phyloP scores from a whole-genome alignment of 2,888 invertebrate genomes.

The Omphaloscelis lunosa region DNA sequence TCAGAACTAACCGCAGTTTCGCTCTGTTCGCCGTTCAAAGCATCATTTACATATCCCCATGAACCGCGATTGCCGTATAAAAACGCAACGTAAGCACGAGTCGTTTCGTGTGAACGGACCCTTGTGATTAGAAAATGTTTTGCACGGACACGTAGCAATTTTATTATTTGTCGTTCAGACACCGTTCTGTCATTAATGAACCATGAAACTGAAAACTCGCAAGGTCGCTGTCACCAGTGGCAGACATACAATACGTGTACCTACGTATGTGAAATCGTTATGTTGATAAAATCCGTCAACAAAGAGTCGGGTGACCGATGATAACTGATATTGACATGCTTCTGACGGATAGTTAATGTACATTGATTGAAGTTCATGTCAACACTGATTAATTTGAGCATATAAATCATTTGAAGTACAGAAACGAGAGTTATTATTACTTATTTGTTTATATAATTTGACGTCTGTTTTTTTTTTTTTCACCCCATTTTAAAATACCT shows the following conservation, averaged over 20 bases:
- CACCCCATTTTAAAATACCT: constrained; percentile 8
- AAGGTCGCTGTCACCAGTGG: constrained; percentile 57
- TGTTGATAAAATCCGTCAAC: constrained; percentile 49
- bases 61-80: not conserved
- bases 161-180: constrained; percentile 42
- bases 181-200: constrained; percentile 48
- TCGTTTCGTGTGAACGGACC: constrained; percentile 6
- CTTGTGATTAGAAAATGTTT: constrained; percentile 44
- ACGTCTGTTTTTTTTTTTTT: constrained; percentile 1
- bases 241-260: constrained; percentile 6
- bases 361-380: constrained; percentile 70
- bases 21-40: constrained; percentile 11
- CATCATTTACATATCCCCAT: constrained; percentile 27
- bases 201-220: constrained; percentile 62
- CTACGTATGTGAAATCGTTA: constrained; percentile 29
- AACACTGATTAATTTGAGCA: constrained; percentile 59
- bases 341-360: constrained; percentile 50
- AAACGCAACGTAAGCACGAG: constrained; percentile 9
- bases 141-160: constrained; percentile 45
- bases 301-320: constrained; percentile 58
- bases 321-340: constrained; percentile 48
- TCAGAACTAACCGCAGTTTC: constrained; percentile 9
- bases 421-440: not conserved
- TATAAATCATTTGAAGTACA: constrained; percentile 30
- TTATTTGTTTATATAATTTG: constrained; percentile 7